Base-by-base conservation (phyloP, 2,797 vertebrate genomes). In the Parambassis ranga region DNA sequence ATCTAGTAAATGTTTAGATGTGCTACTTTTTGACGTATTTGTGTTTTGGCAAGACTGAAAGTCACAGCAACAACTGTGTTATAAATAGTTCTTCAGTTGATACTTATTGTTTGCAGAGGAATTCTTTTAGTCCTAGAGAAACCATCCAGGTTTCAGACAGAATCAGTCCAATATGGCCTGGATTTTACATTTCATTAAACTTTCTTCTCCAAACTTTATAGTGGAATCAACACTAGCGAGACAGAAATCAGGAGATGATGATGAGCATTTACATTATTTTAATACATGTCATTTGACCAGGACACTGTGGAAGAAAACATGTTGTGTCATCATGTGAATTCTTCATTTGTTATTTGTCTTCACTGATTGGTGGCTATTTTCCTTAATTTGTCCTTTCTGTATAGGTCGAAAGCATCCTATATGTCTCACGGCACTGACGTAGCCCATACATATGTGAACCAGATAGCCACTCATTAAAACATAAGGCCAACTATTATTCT, bases 381-480 rank as follows among this genome's bases (percentile, higher is more conserved):
- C 43, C 1, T 15, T 2, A 11, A 22, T n/a, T 37, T 13, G 13
- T 59, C 30, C 10, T 42, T 26, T 30, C 9, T 43, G 3, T 32
- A 13, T 51, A 22, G 51, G 35, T 50, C 44, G 56, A 62, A 61
- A 55, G 16, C 37, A 39, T 30, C 38, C 57, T 31, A 4, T 31
- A 4, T 48, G n/a, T 61, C 41, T 72, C 47, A 47, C 44, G 70
- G 53, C 31, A 30, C 30, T 55, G 36, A 62, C 36, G 46, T 22
- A 59, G 48, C 61, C 15, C 30, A 56, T 63, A 38, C 65, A 73
- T 80, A 86, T 75, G 55, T 58, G 68, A 89, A 61, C 71, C 82
- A 50, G 64, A 74, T 58, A 60, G 59, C 66, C 69, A 71, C 72
- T 86, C 71, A 76, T 84, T 80, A 80, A 77, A 72, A 56, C 75